phyloP scores from a whole-genome alignment of 2,888 invertebrate genomes.

The Drosophila prolongata region DNA sequence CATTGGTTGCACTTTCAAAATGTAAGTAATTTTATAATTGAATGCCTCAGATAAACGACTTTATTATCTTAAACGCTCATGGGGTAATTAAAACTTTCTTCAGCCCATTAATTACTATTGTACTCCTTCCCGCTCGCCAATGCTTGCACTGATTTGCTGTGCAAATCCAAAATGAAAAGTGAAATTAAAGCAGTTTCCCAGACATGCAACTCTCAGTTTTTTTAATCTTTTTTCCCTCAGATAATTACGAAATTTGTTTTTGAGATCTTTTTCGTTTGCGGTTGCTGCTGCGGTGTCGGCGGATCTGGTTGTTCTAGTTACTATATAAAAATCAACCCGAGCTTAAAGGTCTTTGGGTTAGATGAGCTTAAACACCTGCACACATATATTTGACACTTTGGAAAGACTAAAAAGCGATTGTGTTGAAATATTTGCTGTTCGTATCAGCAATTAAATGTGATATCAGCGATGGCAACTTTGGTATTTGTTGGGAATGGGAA shows the following conservation, averaged over 20 bases:
- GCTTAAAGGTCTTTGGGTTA: slow-evolving; percentile 33
- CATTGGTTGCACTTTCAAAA: slow-evolving; percentile 69
- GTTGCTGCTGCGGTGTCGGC: slow-evolving; percentile 17
- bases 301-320: slow-evolving; percentile 38
- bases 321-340: slow-evolving; percentile 8
- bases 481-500: too few species aligned
- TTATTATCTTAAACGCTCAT: slow-evolving; percentile 68
- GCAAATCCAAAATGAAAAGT: slow-evolving; percentile 64
- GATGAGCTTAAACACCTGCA: slow-evolving; percentile 5
- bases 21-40: slow-evolving; percentile 63
- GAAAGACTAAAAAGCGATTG: background rate
- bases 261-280: slow-evolving; percentile 37
- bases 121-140: slow-evolving; percentile 19
- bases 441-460: slow-evolving; percentile 21
- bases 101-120: slow-evolving; percentile 45
- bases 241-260: slow-evolving; percentile 45
- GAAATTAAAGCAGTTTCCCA: slow-evolving; percentile 64
- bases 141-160: slow-evolving; percentile 36
- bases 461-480: slow-evolving; percentile 1
- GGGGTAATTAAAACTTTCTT: slow-evolving; percentile 76
- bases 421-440: slow-evolving; percentile 5
- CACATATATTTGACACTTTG: slow-evolving; percentile 12
- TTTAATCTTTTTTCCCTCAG: slow-evolving; percentile 7
- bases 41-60: slow-evolving; percentile 72
- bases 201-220: slow-evolving; percentile 33